Percentiles rank a stretch among this genome's conserved stretches.
Evolutionary conservation across 1,140 invertebrate species (phyloP).

Genomic region (Monomorium pharaonis): DNA sequence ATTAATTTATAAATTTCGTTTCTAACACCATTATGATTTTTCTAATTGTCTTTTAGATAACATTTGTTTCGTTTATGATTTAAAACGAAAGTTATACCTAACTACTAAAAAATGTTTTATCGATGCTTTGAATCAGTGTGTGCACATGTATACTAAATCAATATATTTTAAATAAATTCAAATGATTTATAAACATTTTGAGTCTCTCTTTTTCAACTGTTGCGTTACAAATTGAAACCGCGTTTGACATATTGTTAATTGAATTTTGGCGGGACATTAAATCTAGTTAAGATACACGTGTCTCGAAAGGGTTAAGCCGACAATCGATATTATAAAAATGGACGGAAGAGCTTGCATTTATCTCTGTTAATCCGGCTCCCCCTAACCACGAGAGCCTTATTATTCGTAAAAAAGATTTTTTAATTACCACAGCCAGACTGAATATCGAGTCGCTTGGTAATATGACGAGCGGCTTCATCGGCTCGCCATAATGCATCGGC

Average conservation of each 20-base stretch:
- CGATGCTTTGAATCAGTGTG: background rate
- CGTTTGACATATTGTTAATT: background rate
- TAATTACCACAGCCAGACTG: slow-evolving; percentile 44
- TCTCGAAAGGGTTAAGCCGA: slow-evolving; percentile 11
- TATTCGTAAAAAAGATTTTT: slow-evolving; percentile 56
- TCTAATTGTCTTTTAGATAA: background rate
- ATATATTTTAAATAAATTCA: background rate
- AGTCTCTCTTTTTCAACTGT: background rate
- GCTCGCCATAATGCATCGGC: slow-evolving; percentile 38
- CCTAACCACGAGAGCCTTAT: slow-evolving; percentile 23
- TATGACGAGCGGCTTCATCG: slow-evolving; percentile 28
- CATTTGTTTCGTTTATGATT: background rate
- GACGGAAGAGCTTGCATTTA: slow-evolving; percentile 2
- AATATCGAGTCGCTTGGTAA: slow-evolving; percentile 33
- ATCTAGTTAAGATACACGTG: slow-evolving; percentile 20
- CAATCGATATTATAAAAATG: slow-evolving; percentile 26
- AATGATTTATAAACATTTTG: background rate
- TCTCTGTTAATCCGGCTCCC: slow-evolving; percentile 17
- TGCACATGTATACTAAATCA: background rate
- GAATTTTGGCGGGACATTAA: slow-evolving; percentile 1
- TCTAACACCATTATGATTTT: background rate
- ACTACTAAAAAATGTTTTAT: background rate
- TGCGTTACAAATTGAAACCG: background rate
- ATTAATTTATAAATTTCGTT: background rate
- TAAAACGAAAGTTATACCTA: background rate